Evolutionary conservation across 2,888 invertebrate genomes (phyloP).

Genomic region (Dolichopus griseipennis): DNA sequence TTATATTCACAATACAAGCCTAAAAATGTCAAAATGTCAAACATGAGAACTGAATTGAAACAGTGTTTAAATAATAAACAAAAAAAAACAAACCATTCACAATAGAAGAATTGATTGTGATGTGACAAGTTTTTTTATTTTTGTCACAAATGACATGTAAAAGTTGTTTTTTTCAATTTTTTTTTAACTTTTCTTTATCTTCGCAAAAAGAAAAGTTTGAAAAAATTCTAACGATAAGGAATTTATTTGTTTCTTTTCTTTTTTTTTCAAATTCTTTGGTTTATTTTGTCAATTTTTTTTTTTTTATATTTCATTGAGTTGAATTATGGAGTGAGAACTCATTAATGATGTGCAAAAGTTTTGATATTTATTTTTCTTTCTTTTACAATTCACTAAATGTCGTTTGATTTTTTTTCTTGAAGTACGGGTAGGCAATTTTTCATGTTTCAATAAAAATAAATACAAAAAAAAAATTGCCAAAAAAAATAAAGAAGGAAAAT

Average conservation of each 20-base stretch:
- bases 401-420: neutral
- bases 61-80: neutral
- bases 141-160: constrained; percentile 3
- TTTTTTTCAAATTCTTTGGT: too few relatives aligned
- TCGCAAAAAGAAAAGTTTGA: neutral
- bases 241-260: neutral
- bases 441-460: neutral
- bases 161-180: neutral
- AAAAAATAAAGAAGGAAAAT: too few relatives aligned
- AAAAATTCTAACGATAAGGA: neutral
- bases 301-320: neutral
- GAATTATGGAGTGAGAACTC: neutral
- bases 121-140: neutral
- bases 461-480: too few relatives aligned
- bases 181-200: neutral
- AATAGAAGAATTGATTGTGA: constrained; percentile 6
- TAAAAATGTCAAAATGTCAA: neutral
- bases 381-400: neutral
- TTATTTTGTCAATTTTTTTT: neutral
- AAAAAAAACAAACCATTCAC: neutral
- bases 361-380: neutral
- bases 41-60: neutral
- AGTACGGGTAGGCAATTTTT: neutral
- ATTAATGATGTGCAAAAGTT: constrained; percentile 6
- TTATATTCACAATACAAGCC: neutral